phyloP scores from a whole-genome alignment of 2,113 vertebrate genomes.

The Leptodactylus fuscus region DNA sequence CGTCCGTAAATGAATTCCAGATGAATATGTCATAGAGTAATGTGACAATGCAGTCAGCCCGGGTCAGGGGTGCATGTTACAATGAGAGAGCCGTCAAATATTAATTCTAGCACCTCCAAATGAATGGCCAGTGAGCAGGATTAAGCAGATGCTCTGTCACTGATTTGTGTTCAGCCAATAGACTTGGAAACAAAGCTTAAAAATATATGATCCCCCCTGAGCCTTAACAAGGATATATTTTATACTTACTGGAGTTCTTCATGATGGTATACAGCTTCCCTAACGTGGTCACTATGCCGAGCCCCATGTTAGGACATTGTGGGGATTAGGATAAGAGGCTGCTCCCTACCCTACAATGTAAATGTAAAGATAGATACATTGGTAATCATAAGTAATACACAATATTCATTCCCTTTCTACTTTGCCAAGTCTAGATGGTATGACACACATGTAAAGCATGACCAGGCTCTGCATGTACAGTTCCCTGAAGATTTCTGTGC shows the following conservation, averaged over 20 bases:
- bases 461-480: slow-evolving; percentile 49
- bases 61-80: slow-evolving; percentile 82
- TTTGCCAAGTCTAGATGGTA: slow-evolving; percentile 42
- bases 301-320: not conserved
- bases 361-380: slow-evolving; percentile 2
- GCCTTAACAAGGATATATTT: slow-evolving; percentile 65
- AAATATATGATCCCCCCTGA: slow-evolving; percentile 65
- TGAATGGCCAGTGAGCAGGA: slow-evolving; percentile 76
- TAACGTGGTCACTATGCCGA: slow-evolving; percentile 73
- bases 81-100: slow-evolving; percentile 84
- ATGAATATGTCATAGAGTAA: slow-evolving; percentile 85
- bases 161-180: slow-evolving; percentile 76
- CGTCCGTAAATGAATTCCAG: slow-evolving; percentile 82
- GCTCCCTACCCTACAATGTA: slow-evolving; percentile 11
- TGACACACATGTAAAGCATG: slow-evolving; percentile 56
- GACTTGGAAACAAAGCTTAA: slow-evolving; percentile 68
- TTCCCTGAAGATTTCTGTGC: slow-evolving; percentile 48
- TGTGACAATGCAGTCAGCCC: slow-evolving; percentile 81
- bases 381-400: slow-evolving; percentile 22
- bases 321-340: not conserved
- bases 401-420: not conserved
- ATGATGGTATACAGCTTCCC: slow-evolving; percentile 72
- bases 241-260: slow-evolving; percentile 80
- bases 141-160: slow-evolving; percentile 72
- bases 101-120: slow-evolving; percentile 81